A percentile compares a stretch with the other conserved stretches of the same genome.
These are phyloP conservation scores for Pomatorhinus ruficollis DNA, from an alignment of 2,113 vertebrate genomes.

Conservation along the genomic window DNA sequence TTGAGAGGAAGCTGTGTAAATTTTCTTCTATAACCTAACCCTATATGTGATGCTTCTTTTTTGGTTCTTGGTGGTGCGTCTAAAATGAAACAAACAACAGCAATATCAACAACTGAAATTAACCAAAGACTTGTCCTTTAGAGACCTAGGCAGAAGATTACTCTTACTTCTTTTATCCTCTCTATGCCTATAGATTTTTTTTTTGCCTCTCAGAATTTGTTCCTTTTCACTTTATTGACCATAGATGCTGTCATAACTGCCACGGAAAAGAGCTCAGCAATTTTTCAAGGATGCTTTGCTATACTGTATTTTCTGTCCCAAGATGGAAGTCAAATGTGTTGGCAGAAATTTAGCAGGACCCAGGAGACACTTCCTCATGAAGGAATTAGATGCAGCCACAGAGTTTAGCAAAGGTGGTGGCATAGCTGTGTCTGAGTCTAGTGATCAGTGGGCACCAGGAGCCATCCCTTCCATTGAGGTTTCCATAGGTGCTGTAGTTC, in stretches of 20 bases:
- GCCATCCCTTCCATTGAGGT: not conserved
- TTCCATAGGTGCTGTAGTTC: not conserved
- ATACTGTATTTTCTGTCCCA: conserved; percentile 17
- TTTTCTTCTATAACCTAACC: not conserved
- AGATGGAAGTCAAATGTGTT: not conserved
- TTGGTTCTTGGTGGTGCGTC: not conserved
- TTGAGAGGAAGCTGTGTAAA: not conserved
- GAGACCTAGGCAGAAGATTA: not conserved
- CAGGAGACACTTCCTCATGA: not conserved
- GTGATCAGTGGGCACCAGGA: not conserved
- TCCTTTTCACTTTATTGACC: conserved; percentile 33
- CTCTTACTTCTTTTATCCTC: not conserved
- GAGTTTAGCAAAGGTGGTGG: not conserved
- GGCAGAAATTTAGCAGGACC: conserved; percentile 8
- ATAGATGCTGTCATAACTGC: not conserved
- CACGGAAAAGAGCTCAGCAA: not conserved
- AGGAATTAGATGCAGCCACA: not conserved
- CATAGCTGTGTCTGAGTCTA: not conserved
- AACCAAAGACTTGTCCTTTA: conserved; percentile 10
- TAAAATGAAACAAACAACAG: conserved; percentile 12
- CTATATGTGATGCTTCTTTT: not conserved
- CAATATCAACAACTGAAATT: conserved; percentile 8
- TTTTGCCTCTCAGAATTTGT: not conserved
- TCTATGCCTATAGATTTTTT: not conserved
- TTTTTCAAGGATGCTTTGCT: conserved; percentile 21